Percentiles rank a stretch among this genome's conserved stretches.
Evolutionary conservation across 30 jellyfish, hydroid and myxozoan genomes (phyloP).

Genomic region (Turritopsis rubra): DNA sequence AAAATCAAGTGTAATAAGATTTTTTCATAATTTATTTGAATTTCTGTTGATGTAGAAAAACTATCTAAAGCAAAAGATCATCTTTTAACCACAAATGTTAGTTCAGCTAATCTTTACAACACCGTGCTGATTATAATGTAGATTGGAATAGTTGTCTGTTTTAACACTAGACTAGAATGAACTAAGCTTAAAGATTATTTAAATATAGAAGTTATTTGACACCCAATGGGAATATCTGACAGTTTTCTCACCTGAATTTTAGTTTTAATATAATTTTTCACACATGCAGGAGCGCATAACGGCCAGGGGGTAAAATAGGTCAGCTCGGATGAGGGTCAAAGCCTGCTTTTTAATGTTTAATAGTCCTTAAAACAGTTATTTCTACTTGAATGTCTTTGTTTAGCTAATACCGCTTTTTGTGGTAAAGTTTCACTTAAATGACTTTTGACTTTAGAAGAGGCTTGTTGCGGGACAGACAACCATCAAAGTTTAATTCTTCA

Average conservation of each 20-base stretch:
- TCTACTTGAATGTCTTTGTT: too few relatives aligned
- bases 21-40: too few relatives aligned
- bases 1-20: neutral
- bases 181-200: neutral
- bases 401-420: too few relatives aligned
- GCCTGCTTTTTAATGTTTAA: too few relatives aligned
- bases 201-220: neutral
- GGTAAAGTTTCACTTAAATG: too few relatives aligned
- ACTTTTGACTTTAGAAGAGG: too few relatives aligned
- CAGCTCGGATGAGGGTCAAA: too few relatives aligned
- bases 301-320: too few relatives aligned
- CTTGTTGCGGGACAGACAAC: too few relatives aligned
- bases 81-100: neutral
- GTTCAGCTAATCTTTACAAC: neutral
- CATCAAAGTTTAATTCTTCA: too few relatives aligned
- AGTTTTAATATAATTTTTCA: neutral
- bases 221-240: neutral
- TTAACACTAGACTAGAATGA: neutral
- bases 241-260: neutral
- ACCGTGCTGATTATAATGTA: neutral
- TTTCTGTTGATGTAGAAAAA: neutral
- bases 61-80: neutral
- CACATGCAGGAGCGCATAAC: too few relatives aligned
- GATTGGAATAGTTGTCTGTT: neutral
- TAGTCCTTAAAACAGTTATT: too few relatives aligned